Conservation (phyloP, 2,797 vertebrate species). For the Calcarius lapponicus region DNA sequence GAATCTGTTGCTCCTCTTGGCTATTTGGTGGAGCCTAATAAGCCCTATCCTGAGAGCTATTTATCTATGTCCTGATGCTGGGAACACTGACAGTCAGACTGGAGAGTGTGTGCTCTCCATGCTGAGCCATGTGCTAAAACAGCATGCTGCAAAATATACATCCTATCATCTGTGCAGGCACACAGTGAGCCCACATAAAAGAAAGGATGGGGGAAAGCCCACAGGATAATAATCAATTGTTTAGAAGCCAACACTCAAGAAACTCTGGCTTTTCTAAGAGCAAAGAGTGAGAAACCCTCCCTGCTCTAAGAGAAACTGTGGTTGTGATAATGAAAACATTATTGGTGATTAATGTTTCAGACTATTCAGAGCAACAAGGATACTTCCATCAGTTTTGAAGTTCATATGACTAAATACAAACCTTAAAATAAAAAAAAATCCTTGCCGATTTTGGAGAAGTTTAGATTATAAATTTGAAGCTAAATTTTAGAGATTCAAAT, state of each 20-base stretch:
- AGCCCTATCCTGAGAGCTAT: neutral
- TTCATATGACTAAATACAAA: neutral
- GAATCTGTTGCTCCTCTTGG: neutral
- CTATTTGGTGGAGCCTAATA: neutral
- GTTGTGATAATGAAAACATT: neutral
- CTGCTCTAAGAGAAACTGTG: neutral
- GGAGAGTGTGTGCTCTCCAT: neutral
- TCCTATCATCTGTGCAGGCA: neutral
- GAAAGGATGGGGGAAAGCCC: neutral
- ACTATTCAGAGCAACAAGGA: neutral
- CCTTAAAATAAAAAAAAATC: neutral
- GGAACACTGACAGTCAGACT: neutral
- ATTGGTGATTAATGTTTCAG: neutral
- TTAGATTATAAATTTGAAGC: neutral
- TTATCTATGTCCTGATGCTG: neutral
- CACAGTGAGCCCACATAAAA: neutral
- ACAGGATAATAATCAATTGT: neutral
- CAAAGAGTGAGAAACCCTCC: neutral
- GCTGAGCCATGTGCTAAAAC: conserved; percentile 19
- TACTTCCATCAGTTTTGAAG: neutral
- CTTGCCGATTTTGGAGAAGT: neutral
- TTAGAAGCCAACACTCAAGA: neutral
- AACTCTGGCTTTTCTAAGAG: neutral
- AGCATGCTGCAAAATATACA: neutral
- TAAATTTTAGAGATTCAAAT: neutral